Conservation (phyloP, 1,140 invertebrate species). For the Chlorops oryzae region DNA sequence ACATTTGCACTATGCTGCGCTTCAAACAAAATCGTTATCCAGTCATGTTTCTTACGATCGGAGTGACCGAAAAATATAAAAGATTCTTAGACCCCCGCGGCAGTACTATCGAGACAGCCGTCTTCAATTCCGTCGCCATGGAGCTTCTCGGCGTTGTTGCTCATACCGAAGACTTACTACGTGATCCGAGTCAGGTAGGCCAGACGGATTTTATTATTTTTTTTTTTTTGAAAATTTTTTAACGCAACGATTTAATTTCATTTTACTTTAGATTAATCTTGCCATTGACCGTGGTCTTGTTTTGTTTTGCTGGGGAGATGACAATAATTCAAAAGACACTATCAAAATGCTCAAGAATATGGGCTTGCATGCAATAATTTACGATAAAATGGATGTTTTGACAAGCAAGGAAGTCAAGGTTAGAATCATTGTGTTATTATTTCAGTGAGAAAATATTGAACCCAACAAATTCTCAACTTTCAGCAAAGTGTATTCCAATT, state of each 20-base stretch:
- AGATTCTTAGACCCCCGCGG: conserved; percentile 80
- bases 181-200: conserved; percentile 66
- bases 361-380: conserved; percentile 88
- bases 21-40: conserved; percentile 94
- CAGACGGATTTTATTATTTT: not conserved
- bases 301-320: conserved; percentile 94
- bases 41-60: conserved; percentile 87
- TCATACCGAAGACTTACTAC: conserved; percentile 83
- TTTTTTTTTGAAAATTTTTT: not conserved
- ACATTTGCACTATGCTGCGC: conserved; percentile 85
- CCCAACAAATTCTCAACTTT: not conserved
- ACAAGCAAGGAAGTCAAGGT: conserved; percentile 75
- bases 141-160: conserved; percentile 84
- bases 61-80: conserved; percentile 71
- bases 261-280: conserved; percentile 58
- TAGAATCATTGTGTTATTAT: conserved; percentile 10
- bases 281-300: conserved; percentile 72
- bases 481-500: conserved; percentile 72
- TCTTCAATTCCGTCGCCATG: conserved; percentile 70
- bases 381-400: conserved; percentile 83
- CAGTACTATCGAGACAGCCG: conserved; percentile 70
- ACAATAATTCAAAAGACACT: conserved; percentile 83
- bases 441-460: not conserved
- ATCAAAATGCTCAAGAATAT: conserved; percentile 79
- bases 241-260: too few relatives aligned